Conservation (phyloP, 2,113 vertebrate genomes). For the Larimichthys polyactis region DNA sequence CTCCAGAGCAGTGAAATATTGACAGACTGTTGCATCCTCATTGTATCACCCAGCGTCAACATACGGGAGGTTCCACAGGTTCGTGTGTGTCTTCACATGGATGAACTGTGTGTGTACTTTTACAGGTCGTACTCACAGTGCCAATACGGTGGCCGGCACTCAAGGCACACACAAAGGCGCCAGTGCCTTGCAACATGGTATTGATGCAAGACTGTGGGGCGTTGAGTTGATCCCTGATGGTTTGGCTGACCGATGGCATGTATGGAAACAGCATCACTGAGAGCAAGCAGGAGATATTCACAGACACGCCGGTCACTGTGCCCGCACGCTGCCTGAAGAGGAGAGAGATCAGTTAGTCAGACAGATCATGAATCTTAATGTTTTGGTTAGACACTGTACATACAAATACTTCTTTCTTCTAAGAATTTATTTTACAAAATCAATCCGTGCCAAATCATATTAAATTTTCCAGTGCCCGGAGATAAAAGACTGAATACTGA, state of each 20-base stretch:
- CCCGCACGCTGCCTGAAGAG: constrained; percentile 88
- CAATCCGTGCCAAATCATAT: not conserved
- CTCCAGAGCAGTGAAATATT: constrained; percentile 46
- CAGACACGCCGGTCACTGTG: constrained; percentile 91
- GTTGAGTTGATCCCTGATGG: constrained; percentile 90
- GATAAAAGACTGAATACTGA: not conserved
- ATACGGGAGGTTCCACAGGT: constrained; percentile 18
- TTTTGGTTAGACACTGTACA: not conserved
- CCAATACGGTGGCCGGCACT: constrained; percentile 90
- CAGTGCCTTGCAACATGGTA: constrained; percentile 78
- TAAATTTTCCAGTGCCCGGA: not conserved
- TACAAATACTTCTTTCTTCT: not conserved
- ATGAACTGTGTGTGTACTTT: constrained; percentile 17
- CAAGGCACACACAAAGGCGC: constrained; percentile 86
- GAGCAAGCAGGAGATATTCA: constrained; percentile 91
- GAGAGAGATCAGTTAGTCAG: not conserved
- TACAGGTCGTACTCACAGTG: constrained; percentile 80
- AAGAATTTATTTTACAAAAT: not conserved
- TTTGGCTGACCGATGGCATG: constrained; percentile 89
- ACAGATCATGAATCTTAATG: not conserved
- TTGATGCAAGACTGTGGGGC: constrained; percentile 74
- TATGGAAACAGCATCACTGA: constrained; percentile 91
- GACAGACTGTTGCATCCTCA: constrained; percentile 73
- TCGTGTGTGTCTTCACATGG: constrained; percentile 21
- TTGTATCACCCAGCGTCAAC: constrained; percentile 74